Conservation (phyloP, 2,888 invertebrate species). For the Tinea trinotella region DNA sequence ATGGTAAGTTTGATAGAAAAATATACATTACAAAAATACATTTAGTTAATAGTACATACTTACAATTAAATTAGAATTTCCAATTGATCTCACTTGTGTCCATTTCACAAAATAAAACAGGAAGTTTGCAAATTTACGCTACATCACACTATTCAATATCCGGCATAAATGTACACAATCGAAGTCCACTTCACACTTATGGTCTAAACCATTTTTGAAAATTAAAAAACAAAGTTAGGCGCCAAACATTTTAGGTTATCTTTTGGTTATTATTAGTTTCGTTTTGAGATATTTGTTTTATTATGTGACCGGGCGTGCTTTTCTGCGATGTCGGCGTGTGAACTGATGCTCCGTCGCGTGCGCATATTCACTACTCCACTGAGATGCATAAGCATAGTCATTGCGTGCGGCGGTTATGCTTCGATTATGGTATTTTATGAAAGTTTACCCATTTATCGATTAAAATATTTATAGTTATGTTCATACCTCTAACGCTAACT, state of each 20-base stretch:
- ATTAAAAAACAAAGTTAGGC: too few relatives aligned
- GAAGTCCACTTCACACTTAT: too few relatives aligned
- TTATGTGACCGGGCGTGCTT: constrained; percentile 10
- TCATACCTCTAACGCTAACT: constrained; percentile 1
- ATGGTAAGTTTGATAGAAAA: too few relatives aligned
- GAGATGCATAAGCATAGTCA: background rate
- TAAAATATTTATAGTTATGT: constrained; percentile 15
- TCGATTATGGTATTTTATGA: constrained; percentile 45
- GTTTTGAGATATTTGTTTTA: too few relatives aligned
- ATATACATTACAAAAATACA: too few relatives aligned
- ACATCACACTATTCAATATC: background rate
- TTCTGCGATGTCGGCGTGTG: background rate
- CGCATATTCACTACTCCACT: background rate
- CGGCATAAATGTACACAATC: background rate
- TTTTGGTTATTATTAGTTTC: too few relatives aligned
- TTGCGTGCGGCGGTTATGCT: constrained; percentile 20
- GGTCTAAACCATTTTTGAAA: too few relatives aligned
- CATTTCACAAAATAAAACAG: background rate
- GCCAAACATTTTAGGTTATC: too few relatives aligned
- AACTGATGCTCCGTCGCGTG: background rate
- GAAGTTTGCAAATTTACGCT: background rate
- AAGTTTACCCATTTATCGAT: constrained; percentile 30
- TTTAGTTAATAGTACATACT: too few relatives aligned
- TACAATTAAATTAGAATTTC: background rate
- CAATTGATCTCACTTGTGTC: background rate